phyloP scores from a whole-genome alignment of 2,113 vertebrate species.

The Octodon degus region DNA sequence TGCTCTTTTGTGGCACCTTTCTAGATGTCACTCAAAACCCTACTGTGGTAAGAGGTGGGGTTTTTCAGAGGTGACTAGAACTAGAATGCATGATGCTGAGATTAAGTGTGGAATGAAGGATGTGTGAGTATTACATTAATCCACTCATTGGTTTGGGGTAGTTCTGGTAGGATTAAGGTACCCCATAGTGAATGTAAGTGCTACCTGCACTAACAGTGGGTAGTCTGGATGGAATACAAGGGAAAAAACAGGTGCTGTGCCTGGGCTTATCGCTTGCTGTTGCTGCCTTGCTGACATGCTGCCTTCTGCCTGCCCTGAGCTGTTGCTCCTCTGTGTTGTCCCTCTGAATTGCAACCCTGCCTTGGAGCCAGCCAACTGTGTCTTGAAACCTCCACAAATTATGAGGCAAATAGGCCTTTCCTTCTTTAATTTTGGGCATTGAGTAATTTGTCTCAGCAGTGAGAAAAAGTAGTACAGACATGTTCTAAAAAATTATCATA shows the following conservation, averaged over 20 bases:
- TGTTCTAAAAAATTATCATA: background rate
- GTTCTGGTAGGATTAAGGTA: background rate
- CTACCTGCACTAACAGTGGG: background rate
- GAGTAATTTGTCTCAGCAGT: background rate
- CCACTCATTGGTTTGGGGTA: background rate
- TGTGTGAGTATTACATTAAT: background rate
- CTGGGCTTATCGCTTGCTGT: background rate
- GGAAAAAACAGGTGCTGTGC: background rate
- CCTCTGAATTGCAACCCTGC: background rate
- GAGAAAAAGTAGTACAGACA: background rate
- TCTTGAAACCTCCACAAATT: background rate
- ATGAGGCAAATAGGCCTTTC: background rate
- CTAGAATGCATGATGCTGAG: background rate
- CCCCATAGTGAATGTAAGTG: background rate
- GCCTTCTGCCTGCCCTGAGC: background rate
- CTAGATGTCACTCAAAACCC: background rate
- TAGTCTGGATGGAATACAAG: background rate
- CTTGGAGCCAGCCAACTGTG: background rate
- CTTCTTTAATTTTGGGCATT: background rate
- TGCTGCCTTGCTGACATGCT: background rate
- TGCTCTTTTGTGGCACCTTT: background rate
- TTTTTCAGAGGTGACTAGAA: background rate
- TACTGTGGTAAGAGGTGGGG: background rate
- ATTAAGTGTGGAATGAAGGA: background rate
- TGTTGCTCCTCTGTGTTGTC: background rate